Evolutionary conservation across 1,140 invertebrate species (phyloP), one percentile per base, ranked within the genome.

Genomic region (Calephelis nemesis): DNA sequence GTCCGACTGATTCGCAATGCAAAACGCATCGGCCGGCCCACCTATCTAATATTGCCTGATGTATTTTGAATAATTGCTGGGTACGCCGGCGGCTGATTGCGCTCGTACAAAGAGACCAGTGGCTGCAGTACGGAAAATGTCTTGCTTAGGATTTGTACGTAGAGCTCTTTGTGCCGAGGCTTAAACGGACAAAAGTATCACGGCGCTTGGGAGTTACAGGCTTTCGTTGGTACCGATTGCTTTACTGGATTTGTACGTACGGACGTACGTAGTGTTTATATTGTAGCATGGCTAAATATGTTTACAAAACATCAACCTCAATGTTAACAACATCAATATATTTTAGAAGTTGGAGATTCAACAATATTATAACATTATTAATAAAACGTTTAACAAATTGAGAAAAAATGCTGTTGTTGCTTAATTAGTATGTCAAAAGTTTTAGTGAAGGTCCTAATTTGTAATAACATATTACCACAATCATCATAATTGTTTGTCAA

Each of bases 11-110:
- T 90, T 90, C 88, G 77, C 82, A 90, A 88, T 90, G 87, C 86
- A 87, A 87, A 90, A 90, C 85, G 86, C 84, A 86, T 84, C 76
- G 80, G 76, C 76, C 80, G 74, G 71, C 81, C 80, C 84, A 85
- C 85, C 84, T 88, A 88, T 88, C 86, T 90, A 88, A 90, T 88
- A 88, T 88, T 84, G 88, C 79, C 82, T 81, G 82, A 90, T 88
- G 85, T 88, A 88, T 90, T 90, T 90, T 88, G 88, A 90, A 90
- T 90, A 90, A 89, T 90, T 90, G 86, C 83, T 76, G 80, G 74
- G 76, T 70, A 77, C 73, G 76, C 74, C 76, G 78, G 71, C 77
- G 79, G 77, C 78, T 87, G 87, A 88, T 88, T 90, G 87, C 83
- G 77, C 74, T 69, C 65, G 74, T 78, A 87, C 84, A 88, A 85